Conservation (phyloP, 1,140 invertebrate species). For the Vanessa tameamea region DNA sequence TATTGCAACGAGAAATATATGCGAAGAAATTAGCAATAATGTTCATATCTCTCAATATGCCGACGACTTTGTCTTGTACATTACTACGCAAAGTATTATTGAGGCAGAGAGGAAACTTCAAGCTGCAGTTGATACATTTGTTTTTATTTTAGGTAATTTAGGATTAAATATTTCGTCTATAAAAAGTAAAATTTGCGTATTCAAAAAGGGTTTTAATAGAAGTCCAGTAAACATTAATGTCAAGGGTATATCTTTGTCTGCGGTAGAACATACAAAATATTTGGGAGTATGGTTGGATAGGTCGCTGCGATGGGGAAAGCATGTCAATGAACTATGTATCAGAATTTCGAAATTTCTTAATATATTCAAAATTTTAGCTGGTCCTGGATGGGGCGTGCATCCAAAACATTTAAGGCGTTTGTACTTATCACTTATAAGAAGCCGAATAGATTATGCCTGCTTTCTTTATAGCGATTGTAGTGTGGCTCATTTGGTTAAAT, state of each 20-base stretch:
- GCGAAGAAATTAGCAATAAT: conserved; percentile 24
- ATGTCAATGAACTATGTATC: too few relatives aligned
- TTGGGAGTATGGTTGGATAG: too few relatives aligned
- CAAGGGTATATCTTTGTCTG: too few relatives aligned
- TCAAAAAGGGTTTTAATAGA: too few relatives aligned
- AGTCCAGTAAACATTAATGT: too few relatives aligned
- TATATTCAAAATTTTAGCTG: not conserved
- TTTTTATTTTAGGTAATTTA: conserved; percentile 16
- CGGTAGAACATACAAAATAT: too few relatives aligned
- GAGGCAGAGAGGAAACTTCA: not conserved
- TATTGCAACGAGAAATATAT: conserved; percentile 13
- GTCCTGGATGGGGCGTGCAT: not conserved
- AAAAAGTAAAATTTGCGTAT: too few relatives aligned
- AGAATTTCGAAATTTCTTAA: not conserved
- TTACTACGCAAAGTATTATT: conserved; percentile 9
- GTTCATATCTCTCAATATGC: not conserved
- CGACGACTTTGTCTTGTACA: too few relatives aligned
- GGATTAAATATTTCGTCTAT: too few relatives aligned
- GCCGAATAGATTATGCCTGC: not conserved
- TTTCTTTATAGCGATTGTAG: not conserved
- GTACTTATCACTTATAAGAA: not conserved
- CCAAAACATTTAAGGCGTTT: not conserved
- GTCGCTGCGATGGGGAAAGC: too few relatives aligned
- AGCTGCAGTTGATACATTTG: conserved; percentile 39
- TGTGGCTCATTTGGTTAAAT: not conserved